Conservation (phyloP, 2,113 vertebrate species). For the Pituophis catenifer region DNA sequence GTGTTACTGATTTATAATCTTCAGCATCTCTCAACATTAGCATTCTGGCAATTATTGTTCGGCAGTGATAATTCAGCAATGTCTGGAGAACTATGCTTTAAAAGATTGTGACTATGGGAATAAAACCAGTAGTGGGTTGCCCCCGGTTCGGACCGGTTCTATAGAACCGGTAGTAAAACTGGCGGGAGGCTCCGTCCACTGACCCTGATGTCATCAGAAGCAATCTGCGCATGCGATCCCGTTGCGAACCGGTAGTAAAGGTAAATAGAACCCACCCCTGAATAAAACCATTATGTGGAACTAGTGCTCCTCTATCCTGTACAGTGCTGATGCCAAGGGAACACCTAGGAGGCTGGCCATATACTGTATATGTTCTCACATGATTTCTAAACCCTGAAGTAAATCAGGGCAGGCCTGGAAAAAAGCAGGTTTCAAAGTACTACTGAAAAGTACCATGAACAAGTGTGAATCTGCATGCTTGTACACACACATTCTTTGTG, state of each 20-base stretch:
- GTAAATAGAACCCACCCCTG: no score
- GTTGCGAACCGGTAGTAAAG: no score
- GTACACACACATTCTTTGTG: neutral
- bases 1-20: neutral
- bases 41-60: neutral
- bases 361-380: neutral
- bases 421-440: neutral
- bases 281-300: neutral
- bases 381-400: neutral
- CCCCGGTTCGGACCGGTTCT: no score
- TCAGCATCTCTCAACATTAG: neutral
- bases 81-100: neutral
- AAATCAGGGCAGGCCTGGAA: neutral
- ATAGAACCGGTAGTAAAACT: no score
- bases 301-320: neutral
- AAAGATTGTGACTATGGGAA: neutral
- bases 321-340: neutral
- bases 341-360: neutral
- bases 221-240: no score
- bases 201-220: no score
- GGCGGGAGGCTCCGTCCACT: no score
- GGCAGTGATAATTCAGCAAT: neutral
- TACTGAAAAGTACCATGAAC: neutral
- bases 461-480: neutral
- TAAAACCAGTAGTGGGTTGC: neutral